Evolutionary conservation across 1,140 invertebrate species (phyloP), one percentile per base, ranked within the genome.

Genomic region (Drosophila albomicans): DNA sequence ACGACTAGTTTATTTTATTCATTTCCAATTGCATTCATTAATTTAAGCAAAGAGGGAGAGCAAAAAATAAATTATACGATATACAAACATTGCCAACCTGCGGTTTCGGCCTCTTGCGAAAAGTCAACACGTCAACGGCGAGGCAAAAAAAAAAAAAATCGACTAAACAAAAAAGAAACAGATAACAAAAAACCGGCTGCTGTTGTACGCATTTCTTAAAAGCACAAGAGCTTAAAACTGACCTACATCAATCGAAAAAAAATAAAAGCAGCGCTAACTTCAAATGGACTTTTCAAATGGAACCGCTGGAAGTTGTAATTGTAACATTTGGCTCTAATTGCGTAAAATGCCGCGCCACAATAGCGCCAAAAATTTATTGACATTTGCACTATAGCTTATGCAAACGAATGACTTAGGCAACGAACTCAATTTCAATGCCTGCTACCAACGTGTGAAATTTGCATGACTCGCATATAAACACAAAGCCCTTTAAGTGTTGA

Each of bases 331-430:
- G 41, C 74, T 88, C 72, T 70, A 82, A 87, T 88, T 87, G 72
- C 84, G 82, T 73, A 88, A 88, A 84, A 72, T 71, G 52, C 41
- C 59, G 61, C 38, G 63, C 46, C 52, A 45, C 20, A 35, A 62
- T 62, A 69, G 41, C 46, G 35, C 78, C 54, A 35, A 57, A 35
- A 67, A 81, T 73, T 61, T 72, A 82, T 79, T 81, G 78, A 75
- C 82, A 86, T 76, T 80, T 72, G 52, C 62, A 59, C 46, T 59
- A 52, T 6, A 20, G 54, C 65, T 51, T 66, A 41, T 28, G 63
- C 79, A 82, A 87, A 87, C 79, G 71, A 88, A 81, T 63, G 85
- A 84, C 84, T 88, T 80, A 78, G 67, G 85, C 80, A 88, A 89
- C 84, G 54, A 88, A 88, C 85, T 84, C 57, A 20, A 56, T 20